Conservation (phyloP, 2,113 vertebrate genomes). For the Atherinomorus stipes region DNA sequence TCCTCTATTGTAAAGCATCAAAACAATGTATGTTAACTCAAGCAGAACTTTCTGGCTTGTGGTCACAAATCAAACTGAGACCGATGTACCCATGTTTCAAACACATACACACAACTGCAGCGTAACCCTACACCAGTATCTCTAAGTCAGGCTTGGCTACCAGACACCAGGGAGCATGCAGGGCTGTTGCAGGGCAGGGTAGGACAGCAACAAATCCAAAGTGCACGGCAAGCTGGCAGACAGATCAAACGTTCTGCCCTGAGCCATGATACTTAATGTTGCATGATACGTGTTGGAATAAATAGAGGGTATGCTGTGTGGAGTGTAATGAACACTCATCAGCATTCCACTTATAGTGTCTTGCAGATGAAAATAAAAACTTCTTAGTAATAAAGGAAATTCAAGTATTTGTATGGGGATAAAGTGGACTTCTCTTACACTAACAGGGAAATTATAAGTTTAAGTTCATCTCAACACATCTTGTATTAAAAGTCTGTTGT, state of each 20-base stretch:
- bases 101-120: conserved; percentile 51
- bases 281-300: conserved; percentile 71
- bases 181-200: conserved; percentile 62
- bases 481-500: neutral
- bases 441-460: neutral
- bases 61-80: conserved; percentile 28
- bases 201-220: conserved; percentile 61
- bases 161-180: conserved; percentile 56
- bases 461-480: neutral
- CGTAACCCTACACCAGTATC: conserved; percentile 74
- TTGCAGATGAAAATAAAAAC: neutral
- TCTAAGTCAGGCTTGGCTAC: conserved; percentile 59
- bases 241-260: conserved; percentile 71
- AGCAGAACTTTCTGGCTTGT: conserved; percentile 27
- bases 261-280: conserved; percentile 78
- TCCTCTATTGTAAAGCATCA: neutral
- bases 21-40: conserved; percentile 32
- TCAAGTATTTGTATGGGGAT: neutral
- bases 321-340: conserved; percentile 45
- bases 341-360: conserved; percentile 18
- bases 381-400: conserved; percentile 1
- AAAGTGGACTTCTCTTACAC: neutral
- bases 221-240: conserved; percentile 71
- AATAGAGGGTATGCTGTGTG: conserved; percentile 36
- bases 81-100: conserved; percentile 6